These are phyloP conservation scores for Silurus lanzhouensis DNA, from an alignment of 2,797 vertebrate genomes.

Conservation along the genomic window DNA sequence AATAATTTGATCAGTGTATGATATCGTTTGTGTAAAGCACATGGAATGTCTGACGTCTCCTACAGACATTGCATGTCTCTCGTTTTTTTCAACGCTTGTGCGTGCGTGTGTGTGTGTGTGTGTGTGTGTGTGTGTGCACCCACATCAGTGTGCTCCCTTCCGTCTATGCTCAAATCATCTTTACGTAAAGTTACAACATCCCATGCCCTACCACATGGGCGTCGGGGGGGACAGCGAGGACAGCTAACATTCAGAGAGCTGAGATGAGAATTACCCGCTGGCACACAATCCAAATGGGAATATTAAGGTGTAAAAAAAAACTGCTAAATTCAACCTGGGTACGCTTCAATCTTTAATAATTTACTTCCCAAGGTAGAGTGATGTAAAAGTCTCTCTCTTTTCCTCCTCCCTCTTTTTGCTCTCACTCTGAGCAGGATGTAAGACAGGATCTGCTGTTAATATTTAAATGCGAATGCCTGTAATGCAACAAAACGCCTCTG, in stretches of 20 bases:
- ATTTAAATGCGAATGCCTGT: neutral
- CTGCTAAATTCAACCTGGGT: neutral
- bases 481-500: neutral
- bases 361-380: neutral
- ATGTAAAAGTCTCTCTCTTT: neutral
- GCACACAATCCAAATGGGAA: constrained; percentile 4
- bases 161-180: constrained; percentile 4
- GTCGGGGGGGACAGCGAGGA: neutral
- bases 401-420: neutral
- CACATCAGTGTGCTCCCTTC: neutral
- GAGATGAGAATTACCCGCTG: neutral
- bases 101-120: constrained; percentile 2
- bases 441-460: neutral
- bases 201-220: neutral
- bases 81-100: neutral
- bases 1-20: neutral
- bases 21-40: neutral
- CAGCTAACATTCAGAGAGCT: neutral
- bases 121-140: neutral
- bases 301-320: neutral
- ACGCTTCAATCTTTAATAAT: neutral
- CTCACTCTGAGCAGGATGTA: neutral
- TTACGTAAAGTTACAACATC: constrained; percentile 10
- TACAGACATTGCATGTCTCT: neutral
- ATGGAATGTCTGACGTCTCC: neutral